phyloP scores from a whole-genome alignment of 1,140 invertebrate genomes.

The Thalassaphorura encarpata region DNA sequence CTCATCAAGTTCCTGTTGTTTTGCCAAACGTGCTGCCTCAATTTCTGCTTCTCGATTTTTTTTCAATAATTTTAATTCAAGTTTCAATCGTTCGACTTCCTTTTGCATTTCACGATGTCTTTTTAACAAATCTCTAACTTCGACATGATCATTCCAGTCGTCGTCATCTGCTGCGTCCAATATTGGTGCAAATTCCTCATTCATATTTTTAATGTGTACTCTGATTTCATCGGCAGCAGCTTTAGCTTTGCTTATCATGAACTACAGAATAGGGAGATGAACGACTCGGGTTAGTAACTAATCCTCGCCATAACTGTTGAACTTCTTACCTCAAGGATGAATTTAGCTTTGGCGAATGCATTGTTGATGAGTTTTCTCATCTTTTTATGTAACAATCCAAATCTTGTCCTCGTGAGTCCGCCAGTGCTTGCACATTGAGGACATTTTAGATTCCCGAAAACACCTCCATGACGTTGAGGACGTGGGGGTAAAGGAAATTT shows the following conservation, averaged over 20 bases:
- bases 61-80: constrained; percentile 13
- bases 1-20: constrained; percentile 20
- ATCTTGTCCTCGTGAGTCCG: constrained; percentile 16
- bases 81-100: constrained; percentile 8
- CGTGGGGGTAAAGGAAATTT: constrained; percentile 25
- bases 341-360: constrained; percentile 28
- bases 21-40: constrained; percentile 11
- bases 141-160: constrained; percentile 28
- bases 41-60: constrained; percentile 26
- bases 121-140: constrained; percentile 16
- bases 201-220: constrained; percentile 16
- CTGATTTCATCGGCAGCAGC: constrained; percentile 8
- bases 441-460: constrained; percentile 24
- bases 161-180: constrained; percentile 20
- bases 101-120: constrained; percentile 15
- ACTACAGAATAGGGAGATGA: constrained; percentile 6
- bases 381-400: constrained; percentile 25
- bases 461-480: constrained; percentile 29
- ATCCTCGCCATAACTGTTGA: background rate
- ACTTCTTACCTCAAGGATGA: constrained; percentile 19
- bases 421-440: constrained; percentile 10
- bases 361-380: constrained; percentile 22
- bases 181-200: constrained; percentile 15
- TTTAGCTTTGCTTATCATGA: constrained; percentile 10
- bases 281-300: background rate